Conservation (phyloP, 2,797 vertebrate species). For the Muscicapa comitata region DNA sequence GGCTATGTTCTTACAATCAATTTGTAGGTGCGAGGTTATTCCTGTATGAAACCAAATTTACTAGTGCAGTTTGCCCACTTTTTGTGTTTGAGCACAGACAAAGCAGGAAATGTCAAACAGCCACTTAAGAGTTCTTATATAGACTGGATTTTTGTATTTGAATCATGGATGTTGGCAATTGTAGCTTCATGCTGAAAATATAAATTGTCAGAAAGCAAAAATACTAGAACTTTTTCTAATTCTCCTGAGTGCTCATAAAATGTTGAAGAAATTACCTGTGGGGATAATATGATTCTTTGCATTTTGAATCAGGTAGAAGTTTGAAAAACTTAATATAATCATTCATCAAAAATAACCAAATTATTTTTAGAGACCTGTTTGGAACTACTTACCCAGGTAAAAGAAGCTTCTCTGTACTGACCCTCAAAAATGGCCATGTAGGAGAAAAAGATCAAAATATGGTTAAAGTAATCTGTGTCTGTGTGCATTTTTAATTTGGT, state of each 20-base stretch:
- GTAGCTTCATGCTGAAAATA: not conserved
- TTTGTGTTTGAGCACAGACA: not conserved
- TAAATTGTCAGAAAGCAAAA: not conserved
- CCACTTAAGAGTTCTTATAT: not conserved
- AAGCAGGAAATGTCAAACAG: not conserved
- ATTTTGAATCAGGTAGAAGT: not conserved
- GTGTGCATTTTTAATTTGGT: not conserved
- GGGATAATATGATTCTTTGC: not conserved
- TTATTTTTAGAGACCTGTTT: not conserved
- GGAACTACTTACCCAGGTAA: not conserved
- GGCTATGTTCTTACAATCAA: not conserved
- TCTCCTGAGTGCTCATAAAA: not conserved
- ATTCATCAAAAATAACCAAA: not conserved
- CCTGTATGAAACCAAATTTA: not conserved
- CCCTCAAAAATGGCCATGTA: not conserved
- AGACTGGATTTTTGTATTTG: not conserved
- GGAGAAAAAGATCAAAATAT: not conserved
- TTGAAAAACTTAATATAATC: not conserved
- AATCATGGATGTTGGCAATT: not conserved
- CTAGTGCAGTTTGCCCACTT: not conserved
- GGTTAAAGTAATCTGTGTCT: not conserved
- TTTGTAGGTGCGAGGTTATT: not conserved
- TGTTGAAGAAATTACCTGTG: not conserved
- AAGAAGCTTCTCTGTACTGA: not conserved
- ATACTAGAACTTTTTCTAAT: not conserved